These are phyloP conservation scores for Heliconius hortense DNA, from an alignment of 2,888 invertebrate species.

Conservation along the genomic window DNA sequence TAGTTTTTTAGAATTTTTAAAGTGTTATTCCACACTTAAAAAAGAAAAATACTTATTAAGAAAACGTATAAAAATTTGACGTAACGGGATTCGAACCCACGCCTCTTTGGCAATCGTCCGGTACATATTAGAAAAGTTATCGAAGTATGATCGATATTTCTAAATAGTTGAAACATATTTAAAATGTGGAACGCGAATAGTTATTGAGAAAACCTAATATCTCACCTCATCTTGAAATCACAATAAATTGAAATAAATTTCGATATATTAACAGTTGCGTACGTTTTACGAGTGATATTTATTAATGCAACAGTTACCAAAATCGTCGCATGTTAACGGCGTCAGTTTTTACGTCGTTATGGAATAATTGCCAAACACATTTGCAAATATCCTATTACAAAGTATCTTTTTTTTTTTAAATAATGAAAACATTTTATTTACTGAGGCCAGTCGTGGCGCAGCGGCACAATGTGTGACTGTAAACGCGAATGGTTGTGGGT, in stretches of 20 bases:
- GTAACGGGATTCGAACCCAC: too few species aligned
- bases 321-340: conserved; percentile 19
- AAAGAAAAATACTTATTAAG: too few species aligned
- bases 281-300: conserved; percentile 24
- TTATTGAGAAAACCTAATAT: conserved; percentile 30
- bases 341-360: neutral
- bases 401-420: neutral
- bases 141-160: conserved; percentile 23
- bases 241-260: conserved; percentile 24
- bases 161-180: conserved; percentile 31
- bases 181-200: conserved; percentile 24
- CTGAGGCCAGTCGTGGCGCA: too few species aligned
- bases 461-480: too few species aligned
- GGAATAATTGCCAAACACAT: conserved; percentile 12
- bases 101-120: too few species aligned
- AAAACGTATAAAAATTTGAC: too few species aligned
- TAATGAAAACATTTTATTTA: neutral
- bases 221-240: conserved; percentile 20
- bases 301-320: conserved; percentile 22
- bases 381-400: conserved; percentile 17
- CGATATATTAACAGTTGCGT: conserved; percentile 30
- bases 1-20: neutral
- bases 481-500: too few species aligned
- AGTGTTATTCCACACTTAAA: too few species aligned
- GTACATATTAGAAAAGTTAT: neutral